phyloP scores from a whole-genome alignment of 2,113 vertebrate species.

The Microcebus ravelobensis region DNA sequence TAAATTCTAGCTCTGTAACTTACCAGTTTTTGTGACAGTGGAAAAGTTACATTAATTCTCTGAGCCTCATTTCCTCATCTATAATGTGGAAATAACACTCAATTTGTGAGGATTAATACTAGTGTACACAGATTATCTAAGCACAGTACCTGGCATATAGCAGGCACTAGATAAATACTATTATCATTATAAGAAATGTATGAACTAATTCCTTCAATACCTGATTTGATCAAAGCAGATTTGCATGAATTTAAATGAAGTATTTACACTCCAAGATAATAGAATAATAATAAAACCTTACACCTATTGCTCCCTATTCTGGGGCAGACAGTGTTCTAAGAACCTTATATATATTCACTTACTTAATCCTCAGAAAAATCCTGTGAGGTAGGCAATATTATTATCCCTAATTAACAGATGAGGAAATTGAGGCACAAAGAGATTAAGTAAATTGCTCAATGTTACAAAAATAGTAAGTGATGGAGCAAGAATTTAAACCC shows the following conservation, averaged over 20 bases:
- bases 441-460: constrained; percentile 27
- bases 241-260: constrained; percentile 55
- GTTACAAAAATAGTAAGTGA: constrained; percentile 36
- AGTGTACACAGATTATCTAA: constrained; percentile 36
- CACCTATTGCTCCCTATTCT: constrained; percentile 43
- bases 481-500: constrained; percentile 4
- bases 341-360: constrained; percentile 31
- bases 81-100: neutral
- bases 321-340: constrained; percentile 49
- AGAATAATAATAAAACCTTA: constrained; percentile 55
- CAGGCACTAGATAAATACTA: constrained; percentile 54
- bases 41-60: constrained; percentile 47
- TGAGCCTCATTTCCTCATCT: constrained; percentile 60
- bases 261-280: constrained; percentile 54
- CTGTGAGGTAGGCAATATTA: constrained; percentile 74
- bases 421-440: constrained; percentile 67
- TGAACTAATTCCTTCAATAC: constrained; percentile 45
- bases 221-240: constrained; percentile 38
- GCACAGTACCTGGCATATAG: neutral
- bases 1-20: constrained; percentile 31
- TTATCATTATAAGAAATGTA: constrained; percentile 39
- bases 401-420: constrained; percentile 57
- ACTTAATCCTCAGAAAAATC: constrained; percentile 63
- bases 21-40: constrained; percentile 34
- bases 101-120: constrained; percentile 55